A percentile compares a stretch with the other conserved stretches of the same genome.
phyloP scores from a whole-genome alignment of 2,888 invertebrate genomes.

The Acutogordius australiensis region DNA sequence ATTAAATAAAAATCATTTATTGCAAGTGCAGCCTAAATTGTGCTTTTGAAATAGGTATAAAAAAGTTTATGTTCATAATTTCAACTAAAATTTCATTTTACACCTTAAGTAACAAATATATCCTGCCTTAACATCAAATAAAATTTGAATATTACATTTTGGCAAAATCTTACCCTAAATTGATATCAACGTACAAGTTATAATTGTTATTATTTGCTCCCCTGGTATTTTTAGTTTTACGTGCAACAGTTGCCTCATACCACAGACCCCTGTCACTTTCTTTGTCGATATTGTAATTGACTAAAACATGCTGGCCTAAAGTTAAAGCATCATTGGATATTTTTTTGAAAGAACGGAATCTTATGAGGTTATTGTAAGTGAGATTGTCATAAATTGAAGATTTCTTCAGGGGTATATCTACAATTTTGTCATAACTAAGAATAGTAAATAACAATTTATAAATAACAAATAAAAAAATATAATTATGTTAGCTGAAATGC shows the following conservation, averaged over 20 bases:
- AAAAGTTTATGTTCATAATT: too few relatives aligned
- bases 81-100: too few relatives aligned
- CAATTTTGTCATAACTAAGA: background rate
- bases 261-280: conserved; percentile 39
- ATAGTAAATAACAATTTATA: too few relatives aligned
- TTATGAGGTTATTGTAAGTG: background rate
- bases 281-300: conserved; percentile 43
- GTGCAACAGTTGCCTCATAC: conserved; percentile 28
- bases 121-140: too few relatives aligned
- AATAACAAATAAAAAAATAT: too few relatives aligned
- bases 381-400: background rate
- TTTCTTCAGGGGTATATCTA: background rate
- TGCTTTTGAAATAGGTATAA: too few relatives aligned
- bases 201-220: too few relatives aligned
- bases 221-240: conserved; percentile 14
- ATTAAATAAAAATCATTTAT: too few relatives aligned
- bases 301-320: conserved; percentile 36
- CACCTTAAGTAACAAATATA: too few relatives aligned
- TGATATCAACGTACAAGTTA: background rate
- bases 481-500: too few relatives aligned
- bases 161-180: conserved; percentile 4
- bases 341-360: background rate
- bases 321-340: conserved; percentile 23
- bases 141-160: too few relatives aligned
- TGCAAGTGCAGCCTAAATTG: too few relatives aligned